Percentiles rank a stretch among this genome's conserved stretches.
phyloP scores from a whole-genome alignment of 1,140 invertebrate species.

The Cherax destructor region DNA sequence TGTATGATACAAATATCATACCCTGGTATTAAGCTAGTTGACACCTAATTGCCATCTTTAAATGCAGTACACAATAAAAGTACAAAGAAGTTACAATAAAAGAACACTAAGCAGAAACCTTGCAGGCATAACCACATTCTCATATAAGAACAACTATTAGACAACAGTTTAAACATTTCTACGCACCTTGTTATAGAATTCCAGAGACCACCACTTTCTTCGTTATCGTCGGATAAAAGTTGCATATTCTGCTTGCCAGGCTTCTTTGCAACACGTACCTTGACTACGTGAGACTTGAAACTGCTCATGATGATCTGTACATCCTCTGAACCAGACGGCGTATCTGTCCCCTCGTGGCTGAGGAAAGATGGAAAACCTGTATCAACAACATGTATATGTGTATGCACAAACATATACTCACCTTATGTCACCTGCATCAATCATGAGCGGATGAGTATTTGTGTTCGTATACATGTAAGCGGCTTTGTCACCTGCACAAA shows the following conservation, averaged over 20 bases:
- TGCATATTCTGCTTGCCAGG: conserved; percentile 90
- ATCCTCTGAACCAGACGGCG: conserved; percentile 79
- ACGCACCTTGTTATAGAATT: conserved; percentile 92
- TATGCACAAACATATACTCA: too few relatives aligned
- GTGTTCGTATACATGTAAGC: too few relatives aligned
- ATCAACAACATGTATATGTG: too few relatives aligned
- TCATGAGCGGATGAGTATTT: too few relatives aligned
- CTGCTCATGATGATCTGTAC: conserved; percentile 92
- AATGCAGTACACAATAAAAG: background rate
- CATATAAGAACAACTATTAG: background rate
- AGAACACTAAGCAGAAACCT: background rate
- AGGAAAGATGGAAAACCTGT: conserved; percentile 23
- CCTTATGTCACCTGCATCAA: too few relatives aligned
- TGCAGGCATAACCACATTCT: too few relatives aligned
- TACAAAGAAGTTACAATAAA: background rate
- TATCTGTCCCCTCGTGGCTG: conserved; percentile 86
- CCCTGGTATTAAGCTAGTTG: too few relatives aligned
- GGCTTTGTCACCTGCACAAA: too few relatives aligned
- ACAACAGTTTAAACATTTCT: background rate
- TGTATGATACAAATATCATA: too few relatives aligned
- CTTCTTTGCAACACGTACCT: conserved; percentile 93
- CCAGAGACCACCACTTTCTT: conserved; percentile 86
- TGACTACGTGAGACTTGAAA: conserved; percentile 92
- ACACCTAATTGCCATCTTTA: background rate
- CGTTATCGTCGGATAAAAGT: conserved; percentile 87